Base-by-base conservation (phyloP, 2,797 vertebrate genomes). In the Phataginus tricuspis region DNA sequence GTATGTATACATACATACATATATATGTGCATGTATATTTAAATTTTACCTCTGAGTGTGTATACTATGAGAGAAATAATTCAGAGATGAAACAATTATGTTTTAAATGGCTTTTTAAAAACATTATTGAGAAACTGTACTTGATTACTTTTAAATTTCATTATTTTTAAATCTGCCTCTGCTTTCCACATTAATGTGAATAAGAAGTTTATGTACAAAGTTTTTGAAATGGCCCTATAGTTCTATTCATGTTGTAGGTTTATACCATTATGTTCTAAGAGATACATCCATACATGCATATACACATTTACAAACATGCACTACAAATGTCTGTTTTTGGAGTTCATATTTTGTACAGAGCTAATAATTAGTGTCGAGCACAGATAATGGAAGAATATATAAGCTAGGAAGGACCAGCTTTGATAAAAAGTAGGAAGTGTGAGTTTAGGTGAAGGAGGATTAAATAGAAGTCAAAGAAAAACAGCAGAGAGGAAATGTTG, bases 41-140 rank as follows among this genome's bases (percentile, higher is more conserved):
- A 37, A 45, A 64, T 86, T 72, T 64, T 82, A 77, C 42, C 39
- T 87, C 27, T 68, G 23, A 55, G 15, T 31, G 31, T 88, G 8
- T 27, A 31, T 3, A 2, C 34, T 59, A 5, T 61, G 66, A 39
- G 18, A 79, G 45, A 72, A 86, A 86, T 25, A 63, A 90, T 4
- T 53, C 34, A 89, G 64, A 64, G 29, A 51, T 45, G 72, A 77
- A 93, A 74, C 4, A 89, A 72, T 57, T 37, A 61, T 63, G 7
- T 71, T 77, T 85, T 90, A 49, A 83, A 42, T 34, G 15, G 14
- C n/a, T 63, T 92, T 95, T 88, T 16, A 55, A 51, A 74, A 93
- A 39, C 61, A 14, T 88, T 77, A 4, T 51, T 72, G 45, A 84
- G 57, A 80, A 80, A 72, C 18, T 51, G 25, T 25, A 71, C 53